Percentiles rank a stretch among this genome's conserved stretches.
phyloP scores from a whole-genome alignment of 2,797 vertebrate genomes.

The Toxotes lorentzi region DNA sequence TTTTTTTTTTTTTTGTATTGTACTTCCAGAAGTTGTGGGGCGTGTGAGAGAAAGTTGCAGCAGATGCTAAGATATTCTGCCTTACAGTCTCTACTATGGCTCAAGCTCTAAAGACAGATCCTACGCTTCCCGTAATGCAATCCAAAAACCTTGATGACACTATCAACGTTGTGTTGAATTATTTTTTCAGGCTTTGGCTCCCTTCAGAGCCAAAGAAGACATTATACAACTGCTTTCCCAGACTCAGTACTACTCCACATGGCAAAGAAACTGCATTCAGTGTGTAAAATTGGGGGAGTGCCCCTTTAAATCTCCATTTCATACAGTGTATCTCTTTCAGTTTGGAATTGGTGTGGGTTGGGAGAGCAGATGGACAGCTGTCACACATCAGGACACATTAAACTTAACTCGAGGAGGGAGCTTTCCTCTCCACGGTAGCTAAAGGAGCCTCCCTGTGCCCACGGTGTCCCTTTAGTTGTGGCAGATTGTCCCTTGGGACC shows the following conservation, averaged over 20 bases:
- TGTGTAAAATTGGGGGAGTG: not conserved
- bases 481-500: conserved; percentile 66
- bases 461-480: conserved; percentile 63
- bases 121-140: not conserved
- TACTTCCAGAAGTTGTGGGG: not conserved
- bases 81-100: not conserved
- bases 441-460: conserved; percentile 54
- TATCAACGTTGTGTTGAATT: not conserved
- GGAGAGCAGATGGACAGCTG: conserved; percentile 62
- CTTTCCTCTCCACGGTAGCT: conserved; percentile 54
- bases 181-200: not conserved
- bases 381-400: conserved; percentile 44
- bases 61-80: not conserved
- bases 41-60: not conserved
- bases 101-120: not conserved
- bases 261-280: not conserved
- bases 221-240: not conserved
- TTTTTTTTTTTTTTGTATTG: not conserved
- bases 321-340: conserved; percentile 7
- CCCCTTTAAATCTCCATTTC: conserved; percentile 11
- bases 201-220: not conserved
- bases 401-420: conserved; percentile 25
- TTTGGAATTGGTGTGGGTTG: conserved; percentile 45
- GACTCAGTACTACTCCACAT: not conserved
- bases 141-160: not conserved